Base-by-base conservation (phyloP, 2,113 vertebrate genomes). In the Laterallus jamaicensis region DNA sequence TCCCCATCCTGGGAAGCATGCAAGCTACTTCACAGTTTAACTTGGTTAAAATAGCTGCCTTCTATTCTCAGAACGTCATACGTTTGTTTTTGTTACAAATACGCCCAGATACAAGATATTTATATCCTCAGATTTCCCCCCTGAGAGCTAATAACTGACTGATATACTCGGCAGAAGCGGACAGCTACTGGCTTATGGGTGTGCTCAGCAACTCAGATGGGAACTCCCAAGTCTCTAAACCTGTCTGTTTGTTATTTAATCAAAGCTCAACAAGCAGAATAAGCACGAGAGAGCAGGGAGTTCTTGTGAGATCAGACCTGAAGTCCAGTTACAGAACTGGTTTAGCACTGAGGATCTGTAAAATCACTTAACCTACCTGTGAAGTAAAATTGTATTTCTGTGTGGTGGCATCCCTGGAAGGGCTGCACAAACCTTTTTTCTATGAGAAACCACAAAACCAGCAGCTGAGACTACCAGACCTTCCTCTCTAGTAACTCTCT, bases 21-120 rank as follows among this genome's bases (percentile, higher is more conserved):
- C 37, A 60, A 89, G 32, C 47, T 64, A 78, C 79, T 82, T 42
- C 7, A 77, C 11, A 74, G 26, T 35, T 85, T 31, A 82, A 79
- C 80, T 80, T 55, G 92, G 82, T 91, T 90, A 90, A 96, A 93
- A 90, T 68, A 93, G 55, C 55, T 56, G 56, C 85, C 31, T 93
- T 74, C 93, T 90, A 84, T 86, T 92, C 91, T 92, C 75, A 69
- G 84, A 73, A 69, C 31, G 31, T 18, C 15, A 50, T 63, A 82
- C 0, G 0, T 52, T 83, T 3, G 1, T 20, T 93, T 85, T 88
- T 52, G 71, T 90, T 86, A 86, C 56, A 71, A 86, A 90, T 56
- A 84, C 22, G 37, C 56, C 69, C 60, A 70, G 93, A 90, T 74
- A 83, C 6, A 50, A 92, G 93, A 86, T 90, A 93, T 94, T 96